Evolutionary conservation across 2,888 invertebrate species (phyloP).

Genomic region (Caenorhabditis angaria): DNA sequence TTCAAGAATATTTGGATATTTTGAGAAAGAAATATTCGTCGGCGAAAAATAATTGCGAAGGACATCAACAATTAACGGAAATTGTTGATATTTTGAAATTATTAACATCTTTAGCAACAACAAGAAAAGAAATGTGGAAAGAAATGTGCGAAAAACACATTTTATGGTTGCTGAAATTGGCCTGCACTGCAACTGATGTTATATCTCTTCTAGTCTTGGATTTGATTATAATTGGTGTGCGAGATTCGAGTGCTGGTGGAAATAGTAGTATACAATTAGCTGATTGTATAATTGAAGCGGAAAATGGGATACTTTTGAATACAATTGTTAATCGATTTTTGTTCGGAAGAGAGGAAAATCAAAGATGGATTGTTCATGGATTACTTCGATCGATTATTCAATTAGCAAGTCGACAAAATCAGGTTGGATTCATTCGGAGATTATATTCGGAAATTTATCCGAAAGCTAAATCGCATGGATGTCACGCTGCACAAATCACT

Average conservation of each 20-base stretch:
- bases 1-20: constrained; percentile 31
- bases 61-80: constrained; percentile 53
- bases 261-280: constrained; percentile 32
- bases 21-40: constrained; percentile 30
- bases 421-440: constrained; percentile 79
- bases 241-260: constrained; percentile 25
- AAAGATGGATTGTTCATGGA: constrained; percentile 55
- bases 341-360: constrained; percentile 43
- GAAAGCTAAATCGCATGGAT: constrained; percentile 86
- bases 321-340: constrained; percentile 48
- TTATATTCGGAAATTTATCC: constrained; percentile 88
- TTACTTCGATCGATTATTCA: constrained; percentile 54
- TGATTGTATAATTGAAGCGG: constrained; percentile 42
- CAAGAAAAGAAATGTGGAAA: constrained; percentile 44
- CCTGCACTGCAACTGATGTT: constrained; percentile 39
- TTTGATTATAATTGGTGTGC: constrained; percentile 47
- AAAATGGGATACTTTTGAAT: constrained; percentile 33
- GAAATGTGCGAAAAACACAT: constrained; percentile 40
- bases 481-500: constrained; percentile 94
- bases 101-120: constrained; percentile 31
- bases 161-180: constrained; percentile 45
- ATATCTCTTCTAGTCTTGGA: constrained; percentile 45
- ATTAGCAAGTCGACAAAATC: constrained; percentile 49
- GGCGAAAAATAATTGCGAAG: constrained; percentile 21
- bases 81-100: constrained; percentile 49